Percentiles rank a stretch among this genome's conserved stretches.
These are phyloP conservation scores for Petrocephalus schoutedeni DNA, from an alignment of 2,797 vertebrate species.

Conservation along the genomic window DNA sequence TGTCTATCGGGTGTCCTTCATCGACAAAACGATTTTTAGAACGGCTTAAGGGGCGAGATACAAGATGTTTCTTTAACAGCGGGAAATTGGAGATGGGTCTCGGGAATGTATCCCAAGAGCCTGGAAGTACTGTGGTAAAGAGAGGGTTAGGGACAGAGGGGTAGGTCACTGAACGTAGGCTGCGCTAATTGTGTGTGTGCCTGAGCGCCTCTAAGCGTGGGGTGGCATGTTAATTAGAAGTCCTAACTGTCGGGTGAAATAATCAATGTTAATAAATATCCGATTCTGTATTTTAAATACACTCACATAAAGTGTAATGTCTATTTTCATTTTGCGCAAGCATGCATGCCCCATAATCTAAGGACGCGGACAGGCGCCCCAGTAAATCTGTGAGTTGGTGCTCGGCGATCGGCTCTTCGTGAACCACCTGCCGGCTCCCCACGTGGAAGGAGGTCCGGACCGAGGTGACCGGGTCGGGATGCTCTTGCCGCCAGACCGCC, in stretches of 20 bases:
- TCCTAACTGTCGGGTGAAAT: neutral
- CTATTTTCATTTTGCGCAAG: neutral
- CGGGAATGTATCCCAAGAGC: neutral
- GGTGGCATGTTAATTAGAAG: neutral
- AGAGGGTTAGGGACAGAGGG: neutral
- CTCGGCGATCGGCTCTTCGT: neutral
- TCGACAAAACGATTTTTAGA: neutral
- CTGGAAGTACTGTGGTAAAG: neutral
- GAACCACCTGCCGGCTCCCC: neutral
- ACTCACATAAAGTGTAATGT: neutral
- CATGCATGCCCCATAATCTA: neutral
- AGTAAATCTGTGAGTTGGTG: neutral
- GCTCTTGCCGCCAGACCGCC: neutral
- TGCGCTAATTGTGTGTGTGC: neutral
- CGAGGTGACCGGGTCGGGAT: neutral
- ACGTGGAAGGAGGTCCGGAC: neutral
- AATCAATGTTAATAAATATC: neutral
- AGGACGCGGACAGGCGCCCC: neutral
- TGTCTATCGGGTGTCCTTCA: conserved; percentile 1
- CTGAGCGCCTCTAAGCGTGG: conserved; percentile 2
- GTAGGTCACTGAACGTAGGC: neutral
- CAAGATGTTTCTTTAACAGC: neutral
- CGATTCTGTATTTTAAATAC: too few species aligned
- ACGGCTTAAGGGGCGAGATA: neutral
- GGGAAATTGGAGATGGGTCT: neutral